Evolutionary conservation across 2,797 vertebrate species (phyloP), one percentile per base, ranked within the genome.

Genomic region (Trachurus trachurus): DNA sequence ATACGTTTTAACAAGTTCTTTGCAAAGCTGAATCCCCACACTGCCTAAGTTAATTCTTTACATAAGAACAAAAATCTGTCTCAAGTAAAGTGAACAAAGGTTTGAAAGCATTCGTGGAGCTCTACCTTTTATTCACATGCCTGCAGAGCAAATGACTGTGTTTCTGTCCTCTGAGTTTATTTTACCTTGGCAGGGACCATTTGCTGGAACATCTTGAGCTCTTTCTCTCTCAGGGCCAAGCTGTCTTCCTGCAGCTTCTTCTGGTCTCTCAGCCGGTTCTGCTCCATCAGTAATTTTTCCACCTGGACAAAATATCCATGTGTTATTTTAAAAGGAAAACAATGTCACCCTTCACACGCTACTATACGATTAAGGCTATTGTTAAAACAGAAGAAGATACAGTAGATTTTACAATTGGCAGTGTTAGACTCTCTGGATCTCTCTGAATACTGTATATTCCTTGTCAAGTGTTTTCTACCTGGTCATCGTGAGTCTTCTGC

Each of bases 271-370:
- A 96, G 80, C 0, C 44, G 16, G 0, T 78, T 94, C 89, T 95
- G 90, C 67, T 95, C 92, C 10, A 76, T 86, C 84, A 95, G 90
- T 54, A 94, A 64, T 21, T 63, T 85, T 84, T 93, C 92, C 83
- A 95, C 19, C 93, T 95, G 49, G 2, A 74, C 2, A 39, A 67
- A 62, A 26, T 0, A 59, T 9, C 0, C 15, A 57, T 2, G 2
- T 49, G 10, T 1, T 47, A 19, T 66, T 73, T 61, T 15, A 21
- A 66, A 66, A 16, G 10, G n/a, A 45, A 64, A 66, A 57, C 4
- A 16, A 3, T 47, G 15, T 37, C 6, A 15, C 2, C 0, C 49
- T 0, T 50, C 7, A 7, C 11, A 26, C 44, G 74, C 31, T 26
- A 9, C 72, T 31, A 7, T 0, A 15, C 15, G 42, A 60, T 63